Base-by-base conservation (phyloP, 2,797 vertebrate species). In the Loriculus beryllinus region DNA sequence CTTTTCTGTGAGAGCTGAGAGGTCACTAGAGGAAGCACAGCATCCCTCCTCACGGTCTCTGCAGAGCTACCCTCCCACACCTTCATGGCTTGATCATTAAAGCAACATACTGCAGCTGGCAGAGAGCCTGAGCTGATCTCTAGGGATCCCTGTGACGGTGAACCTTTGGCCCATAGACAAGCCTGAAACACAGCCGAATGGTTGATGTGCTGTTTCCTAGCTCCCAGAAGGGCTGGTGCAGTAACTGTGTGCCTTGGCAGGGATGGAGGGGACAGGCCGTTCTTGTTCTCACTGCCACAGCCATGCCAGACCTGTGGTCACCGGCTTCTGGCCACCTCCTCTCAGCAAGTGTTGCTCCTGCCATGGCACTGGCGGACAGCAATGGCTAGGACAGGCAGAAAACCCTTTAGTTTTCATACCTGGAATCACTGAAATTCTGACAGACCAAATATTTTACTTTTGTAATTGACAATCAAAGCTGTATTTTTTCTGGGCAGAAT, bases 341-440 rank as follows among this genome's bases (percentile, higher is more conserved):
- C 48, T n/a, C 5, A 4, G 64, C 19, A 12, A 51, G 54, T 6
- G 35, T 45, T 10, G 37, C 57, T 81, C 74, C 42, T 18, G 60
- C 33, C 1, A 3, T 1, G 10, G 54, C 26, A 5, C 39, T 5
- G 40, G 26, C 40, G 19, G 59, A 25, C 0, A 1, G 31, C 26
- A 52, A 26, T 1, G 62, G 37, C 15, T 7, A 14, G 42, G 43
- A 56, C 56, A 17, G 35, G 67, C 37, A 43, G 63, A 57, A 82
- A 26, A 42, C 4, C 28, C 35, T 79, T 19, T 2, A 5, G 14
- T 26, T 71, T 67, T 39, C 51, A 42, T 15, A 33, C 51, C 52
- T 43, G 74, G 23, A 39, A 35, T 5, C 3, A 4, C 21, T 57
- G 74, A 3, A 4, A 21, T 21, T 56, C 31, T 28, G 35, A 42